These are phyloP conservation scores for Eupleurogrammus muticus DNA, from an alignment of 2,797 vertebrate genomes.

Conservation along the genomic window DNA sequence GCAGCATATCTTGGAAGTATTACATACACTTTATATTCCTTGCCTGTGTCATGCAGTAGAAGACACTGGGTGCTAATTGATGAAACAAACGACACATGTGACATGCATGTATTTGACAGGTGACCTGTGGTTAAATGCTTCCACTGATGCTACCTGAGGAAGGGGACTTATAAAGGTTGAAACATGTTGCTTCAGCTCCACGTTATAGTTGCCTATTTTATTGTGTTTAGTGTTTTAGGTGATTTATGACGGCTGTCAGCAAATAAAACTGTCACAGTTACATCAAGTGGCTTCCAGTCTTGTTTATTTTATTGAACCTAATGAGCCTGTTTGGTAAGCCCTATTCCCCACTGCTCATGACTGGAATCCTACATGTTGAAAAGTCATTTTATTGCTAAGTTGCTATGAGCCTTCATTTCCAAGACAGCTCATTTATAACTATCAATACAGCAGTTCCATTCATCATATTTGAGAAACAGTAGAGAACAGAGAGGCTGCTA, in stretches of 20 bases:
- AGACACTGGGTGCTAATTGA: neutral
- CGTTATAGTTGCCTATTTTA: conserved; percentile 9
- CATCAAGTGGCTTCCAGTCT: conserved; percentile 44
- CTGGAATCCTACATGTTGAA: conserved; percentile 43
- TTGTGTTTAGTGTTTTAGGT: conserved; percentile 10
- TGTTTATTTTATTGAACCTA: conserved; percentile 65
- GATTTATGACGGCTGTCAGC: conserved; percentile 54
- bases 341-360: conserved; percentile 34
- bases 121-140: conserved; percentile 4
- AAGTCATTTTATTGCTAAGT: conserved; percentile 50
- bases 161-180: neutral
- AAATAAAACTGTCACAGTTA: conserved; percentile 57
- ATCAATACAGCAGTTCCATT: conserved; percentile 44
- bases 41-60: conserved; percentile 34
- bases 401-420: conserved; percentile 54
- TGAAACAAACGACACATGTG: conserved; percentile 23
- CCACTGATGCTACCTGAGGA: neutral
- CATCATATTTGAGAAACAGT: conserved; percentile 42
- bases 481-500: conserved; percentile 16
- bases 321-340: conserved; percentile 44
- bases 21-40: conserved; percentile 63
- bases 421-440: conserved; percentile 55
- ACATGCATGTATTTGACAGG: conserved; percentile 27
- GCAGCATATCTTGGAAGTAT: conserved; percentile 56
- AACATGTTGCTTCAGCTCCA: conserved; percentile 6